Base-by-base conservation (phyloP, 1,140 invertebrate genomes). In the Cydia amplana region DNA sequence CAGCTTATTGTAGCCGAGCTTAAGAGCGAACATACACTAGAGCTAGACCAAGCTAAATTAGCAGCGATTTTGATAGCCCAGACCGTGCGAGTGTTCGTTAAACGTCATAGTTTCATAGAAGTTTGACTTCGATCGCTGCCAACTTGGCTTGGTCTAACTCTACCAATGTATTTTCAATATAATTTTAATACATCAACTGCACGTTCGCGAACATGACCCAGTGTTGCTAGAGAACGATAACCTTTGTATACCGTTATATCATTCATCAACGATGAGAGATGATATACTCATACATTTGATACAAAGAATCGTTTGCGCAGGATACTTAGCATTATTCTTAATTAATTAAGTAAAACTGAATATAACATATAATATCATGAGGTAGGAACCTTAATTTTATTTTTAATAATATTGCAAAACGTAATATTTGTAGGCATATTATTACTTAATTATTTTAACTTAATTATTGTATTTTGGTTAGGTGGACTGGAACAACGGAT, bases 341-440 rank as follows among this genome's bases (percentile, higher is more conserved):
- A 60, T 23, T 60, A 60, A 23, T 60, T 60, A 60, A 60, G 55
- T 60, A 60, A 60, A 60, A 55, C 51, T 10, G 36, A 60, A 60
- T 20, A 20, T 60, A 60, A 18, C 6, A 55, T 55, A 55, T 55
- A 55, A 18, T 7, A 55, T 18, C 55, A 60, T 60, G 55, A 60
- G 55, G 55, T 60, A 60, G 55, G 55, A 51, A 60, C 20, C 20
- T 16, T 60, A 60, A 55, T 55, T 55, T 7, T 10, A 60, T 20
- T 60, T 60, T 60, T 4, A 60, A 0, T 60, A 60, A 60, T 60
- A 60, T 60, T 60, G 5, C 55, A 60, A 60, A 60, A 10, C 55
- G n/a, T 18, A 55, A 18, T 55, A 6, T n/a, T 18, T 55, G 18
- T 55, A 55, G n/a, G 49, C 55, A 60, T 23, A 20, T 12, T 3